Evolutionary conservation across 1,140 invertebrate genomes (phyloP), one percentile per base, ranked within the genome.

Genomic region (Hylaeus anthracinus): DNA sequence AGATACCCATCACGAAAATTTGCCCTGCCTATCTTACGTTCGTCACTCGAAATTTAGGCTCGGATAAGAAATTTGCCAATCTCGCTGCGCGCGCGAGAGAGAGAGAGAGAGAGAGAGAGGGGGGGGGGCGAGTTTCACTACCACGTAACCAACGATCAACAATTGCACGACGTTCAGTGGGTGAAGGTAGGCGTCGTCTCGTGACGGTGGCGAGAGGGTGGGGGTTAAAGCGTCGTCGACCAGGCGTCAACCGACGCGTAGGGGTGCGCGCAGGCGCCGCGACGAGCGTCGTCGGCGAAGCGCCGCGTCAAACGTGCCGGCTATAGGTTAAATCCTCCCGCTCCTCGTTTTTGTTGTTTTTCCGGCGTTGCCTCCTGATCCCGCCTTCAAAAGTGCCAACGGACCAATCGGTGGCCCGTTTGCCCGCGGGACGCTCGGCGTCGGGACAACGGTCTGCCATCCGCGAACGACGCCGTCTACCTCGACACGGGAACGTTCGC

Each of bases 241-340:
- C 83, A 83, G 72, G 82, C 82, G 79, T 84, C 86, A 77, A 53
- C 71, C 74, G 63, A 65, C 15, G 53, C 58, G 69, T 39, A 80
- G 84, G 79, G 79, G 82, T 76, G 60, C 69, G 90, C 89, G 90
- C 89, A 90, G 74, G 88, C 90, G 91, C 82, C 80, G 77, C 81
- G 86, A 72, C 87, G 84, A 73, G 60, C 72, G 79, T 82, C 80
- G 84, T 61, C 78, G 82, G 65, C 73, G 81, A 82, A 78, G 81
- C 83, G 80, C 82, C 87, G 86, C 92, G 82, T 93, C 93, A 93
- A 93, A 93, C 92, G 90, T 93, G 88, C 89, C 88, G 85, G 90
- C 92, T 93, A 93, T 93, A 93, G 92, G 93, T 93, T 93, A 93
- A 93, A 93, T 93, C 92, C 92, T 92, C 89, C 82, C 90, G 85